These are phyloP conservation scores for Tinamus guttatus DNA, from an alignment of 2,113 vertebrate genomes.

Conservation along the genomic window DNA sequence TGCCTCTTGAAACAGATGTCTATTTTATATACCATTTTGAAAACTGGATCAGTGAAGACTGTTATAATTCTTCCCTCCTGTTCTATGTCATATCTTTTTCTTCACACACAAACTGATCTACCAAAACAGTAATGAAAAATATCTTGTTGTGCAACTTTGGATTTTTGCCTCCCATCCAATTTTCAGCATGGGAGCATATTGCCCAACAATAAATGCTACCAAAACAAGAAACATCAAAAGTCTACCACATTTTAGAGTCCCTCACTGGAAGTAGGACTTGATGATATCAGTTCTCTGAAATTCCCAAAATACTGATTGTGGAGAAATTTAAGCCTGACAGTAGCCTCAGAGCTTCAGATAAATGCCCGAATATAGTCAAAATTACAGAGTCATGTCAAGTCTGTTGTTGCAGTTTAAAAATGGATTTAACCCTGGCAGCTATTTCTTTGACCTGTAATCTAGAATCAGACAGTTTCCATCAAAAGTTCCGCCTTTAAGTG, in stretches of 20 bases:
- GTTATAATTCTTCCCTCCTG: neutral
- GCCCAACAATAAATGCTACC: neutral
- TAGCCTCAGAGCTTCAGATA: neutral
- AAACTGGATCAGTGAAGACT: neutral
- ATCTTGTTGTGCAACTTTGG: constrained; percentile 32
- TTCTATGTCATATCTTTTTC: neutral
- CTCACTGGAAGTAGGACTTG: neutral
- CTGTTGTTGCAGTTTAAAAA: neutral
- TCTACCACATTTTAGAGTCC: neutral
- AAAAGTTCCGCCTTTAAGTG: neutral
- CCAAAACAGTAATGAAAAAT: neutral
- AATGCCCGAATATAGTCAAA: neutral
- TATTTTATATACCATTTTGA: neutral
- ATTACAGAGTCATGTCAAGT: neutral
- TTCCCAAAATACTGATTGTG: neutral
- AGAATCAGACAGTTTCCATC: neutral
- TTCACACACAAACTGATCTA: neutral
- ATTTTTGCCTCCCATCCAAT: neutral
- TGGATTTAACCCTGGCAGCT: neutral
- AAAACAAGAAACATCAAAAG: neutral
- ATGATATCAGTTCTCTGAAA: neutral
- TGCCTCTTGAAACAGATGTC: neutral
- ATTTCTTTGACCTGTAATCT: neutral
- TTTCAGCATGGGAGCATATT: neutral
- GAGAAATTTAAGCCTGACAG: neutral